Percentiles rank a stretch among this genome's conserved stretches.
These are phyloP conservation scores for Coleophora flavipennella DNA, from an alignment of 2,888 invertebrate species.

Conservation along the genomic window DNA sequence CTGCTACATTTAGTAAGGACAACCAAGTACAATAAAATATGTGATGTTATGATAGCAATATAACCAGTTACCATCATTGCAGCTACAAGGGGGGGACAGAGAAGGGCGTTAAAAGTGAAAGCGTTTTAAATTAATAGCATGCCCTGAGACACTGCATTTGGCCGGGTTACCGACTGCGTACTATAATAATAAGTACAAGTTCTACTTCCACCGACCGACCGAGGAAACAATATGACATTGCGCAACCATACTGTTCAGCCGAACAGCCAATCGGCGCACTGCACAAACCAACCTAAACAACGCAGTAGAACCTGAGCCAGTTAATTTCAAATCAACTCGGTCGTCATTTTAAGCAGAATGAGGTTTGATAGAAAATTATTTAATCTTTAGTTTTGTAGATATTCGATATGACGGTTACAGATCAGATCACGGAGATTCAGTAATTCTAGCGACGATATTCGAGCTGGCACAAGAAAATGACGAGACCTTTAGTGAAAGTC, in stretches of 20 bases:
- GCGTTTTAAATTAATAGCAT: constrained; percentile 55
- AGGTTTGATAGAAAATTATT: constrained; percentile 14
- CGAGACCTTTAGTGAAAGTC: no score
- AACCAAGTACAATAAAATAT: no score
- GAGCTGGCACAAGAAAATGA: no score
- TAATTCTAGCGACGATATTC: no score
- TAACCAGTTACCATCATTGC: constrained; percentile 32
- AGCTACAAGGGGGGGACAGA: constrained; percentile 18
- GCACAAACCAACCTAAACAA: background rate
- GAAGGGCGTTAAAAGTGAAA: constrained; percentile 43
- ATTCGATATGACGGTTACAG: no score
- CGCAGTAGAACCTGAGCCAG: constrained; percentile 17
- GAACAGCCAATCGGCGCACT: background rate
- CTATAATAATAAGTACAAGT: constrained; percentile 30
- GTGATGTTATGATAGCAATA: background rate
- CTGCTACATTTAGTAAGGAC: no score
- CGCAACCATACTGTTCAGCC: constrained; percentile 15
- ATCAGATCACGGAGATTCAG: no score
- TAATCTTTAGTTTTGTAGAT: no score
- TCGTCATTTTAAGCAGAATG: constrained; percentile 23
- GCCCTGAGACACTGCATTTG: constrained; percentile 42
- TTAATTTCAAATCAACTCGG: constrained; percentile 14
- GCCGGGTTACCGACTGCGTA: constrained; percentile 29
- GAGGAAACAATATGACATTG: constrained; percentile 16
- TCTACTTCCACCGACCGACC: constrained; percentile 13